These are phyloP conservation scores for Epinotia bilunana DNA, from an alignment of 2,888 invertebrate genomes.

Conservation along the genomic window DNA sequence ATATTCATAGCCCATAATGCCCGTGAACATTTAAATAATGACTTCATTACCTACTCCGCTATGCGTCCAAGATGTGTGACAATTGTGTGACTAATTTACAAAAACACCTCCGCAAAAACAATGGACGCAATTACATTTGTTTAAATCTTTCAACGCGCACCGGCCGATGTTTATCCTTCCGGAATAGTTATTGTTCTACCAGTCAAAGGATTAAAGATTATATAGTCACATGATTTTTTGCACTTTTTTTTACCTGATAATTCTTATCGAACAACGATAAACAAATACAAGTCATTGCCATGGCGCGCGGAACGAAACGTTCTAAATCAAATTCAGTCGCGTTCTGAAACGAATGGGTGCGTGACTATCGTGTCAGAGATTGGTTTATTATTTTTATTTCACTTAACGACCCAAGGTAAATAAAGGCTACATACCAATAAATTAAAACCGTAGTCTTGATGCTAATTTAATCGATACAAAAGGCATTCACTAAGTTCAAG, in stretches of 20 bases:
- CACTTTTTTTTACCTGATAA: conserved; percentile 37
- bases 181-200: conserved; percentile 33
- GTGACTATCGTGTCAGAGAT: conserved; percentile 45
- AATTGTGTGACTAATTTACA: conserved; percentile 53
- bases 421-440: conserved; percentile 42
- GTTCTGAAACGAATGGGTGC: conserved; percentile 59
- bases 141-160: conserved; percentile 46
- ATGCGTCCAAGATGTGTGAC: conserved; percentile 43
- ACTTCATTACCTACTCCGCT: conserved; percentile 30
- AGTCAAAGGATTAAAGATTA: conserved; percentile 29
- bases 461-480: conserved; percentile 23
- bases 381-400: conserved; percentile 42
- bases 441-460: conserved; percentile 27
- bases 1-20: conserved; percentile 32
- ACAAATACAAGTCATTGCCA: conserved; percentile 54
- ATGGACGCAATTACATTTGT: conserved; percentile 57
- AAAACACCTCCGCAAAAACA: conserved; percentile 54
- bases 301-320: conserved; percentile 59
- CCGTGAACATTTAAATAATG: conserved; percentile 41
- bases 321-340: conserved; percentile 57
- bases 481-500: conserved; percentile 62
- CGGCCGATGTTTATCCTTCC: conserved; percentile 37
- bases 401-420: conserved; percentile 31
- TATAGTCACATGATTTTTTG: conserved; percentile 44
- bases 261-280: conserved; percentile 40